A percentile compares a stretch with the other conserved stretches of the same genome.
phyloP scores from a whole-genome alignment of 2,888 invertebrate species.

The Eristalinus sepulchralis region DNA sequence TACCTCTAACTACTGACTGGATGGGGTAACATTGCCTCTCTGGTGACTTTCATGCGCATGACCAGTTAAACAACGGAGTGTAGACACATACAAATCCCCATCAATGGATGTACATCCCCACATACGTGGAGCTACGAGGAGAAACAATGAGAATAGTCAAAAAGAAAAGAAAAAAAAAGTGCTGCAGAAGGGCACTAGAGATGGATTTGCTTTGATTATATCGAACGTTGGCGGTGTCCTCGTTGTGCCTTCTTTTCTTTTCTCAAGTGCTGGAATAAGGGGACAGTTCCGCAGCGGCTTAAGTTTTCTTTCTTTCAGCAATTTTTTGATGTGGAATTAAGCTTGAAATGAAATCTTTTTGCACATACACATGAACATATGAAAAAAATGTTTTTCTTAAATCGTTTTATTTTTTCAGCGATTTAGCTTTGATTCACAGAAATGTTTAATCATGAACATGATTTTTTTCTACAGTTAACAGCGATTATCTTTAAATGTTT shows the following conservation, averaged over 20 bases:
- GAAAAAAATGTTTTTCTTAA: too few relatives aligned
- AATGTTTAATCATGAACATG: too few relatives aligned
- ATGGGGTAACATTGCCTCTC: conserved; percentile 2
- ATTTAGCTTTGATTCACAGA: too few relatives aligned
- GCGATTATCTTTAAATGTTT: too few relatives aligned
- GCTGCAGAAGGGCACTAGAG: background rate
- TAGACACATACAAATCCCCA: background rate
- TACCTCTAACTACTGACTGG: background rate
- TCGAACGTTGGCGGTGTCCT: background rate
- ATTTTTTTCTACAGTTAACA: too few relatives aligned
- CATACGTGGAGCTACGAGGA: background rate
- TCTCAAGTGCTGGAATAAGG: background rate
- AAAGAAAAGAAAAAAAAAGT: background rate
- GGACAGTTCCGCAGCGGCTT: background rate
- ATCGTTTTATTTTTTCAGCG: too few relatives aligned
- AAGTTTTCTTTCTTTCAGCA: background rate
- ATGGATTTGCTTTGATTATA: background rate
- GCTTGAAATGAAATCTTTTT: background rate
- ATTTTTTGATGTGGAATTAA: background rate
- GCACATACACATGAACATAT: too few relatives aligned
- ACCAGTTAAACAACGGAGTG: conserved; percentile 1
- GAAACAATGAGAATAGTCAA: background rate
- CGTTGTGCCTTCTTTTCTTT: background rate
- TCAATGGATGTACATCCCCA: background rate
- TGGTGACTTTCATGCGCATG: conserved; percentile 5